phyloP scores from a whole-genome alignment of 2,797 vertebrate species.

The Danio tinwini region DNA sequence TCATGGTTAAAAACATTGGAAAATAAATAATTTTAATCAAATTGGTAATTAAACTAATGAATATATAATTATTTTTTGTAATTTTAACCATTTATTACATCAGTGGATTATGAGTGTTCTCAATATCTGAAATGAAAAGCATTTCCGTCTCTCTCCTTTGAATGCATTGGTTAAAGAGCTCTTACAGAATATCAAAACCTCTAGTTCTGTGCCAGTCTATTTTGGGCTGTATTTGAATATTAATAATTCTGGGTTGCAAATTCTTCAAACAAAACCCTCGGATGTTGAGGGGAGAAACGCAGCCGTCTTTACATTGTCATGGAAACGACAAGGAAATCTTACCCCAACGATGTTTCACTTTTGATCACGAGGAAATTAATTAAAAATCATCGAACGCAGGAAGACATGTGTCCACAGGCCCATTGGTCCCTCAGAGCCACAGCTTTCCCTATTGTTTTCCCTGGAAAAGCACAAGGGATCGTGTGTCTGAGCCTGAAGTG shows the following conservation, averaged over 20 bases:
- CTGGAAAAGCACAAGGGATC: slow-evolving; percentile 53
- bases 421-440: slow-evolving; percentile 45
- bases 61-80: too few species aligned
- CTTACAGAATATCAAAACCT: slow-evolving; percentile 18
- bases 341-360: slow-evolving; percentile 48
- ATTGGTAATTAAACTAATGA: too few species aligned
- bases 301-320: slow-evolving; percentile 58
- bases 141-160: neutral
- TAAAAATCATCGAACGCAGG: slow-evolving; percentile 46
- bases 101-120: too few species aligned
- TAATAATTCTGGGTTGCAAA: slow-evolving; percentile 46
- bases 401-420: slow-evolving; percentile 32
- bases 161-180: slow-evolving; percentile 6
- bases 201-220: slow-evolving; percentile 36
- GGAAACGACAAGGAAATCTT: slow-evolving; percentile 59
- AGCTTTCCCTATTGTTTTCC: slow-evolving; percentile 54
- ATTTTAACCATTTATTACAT: neutral
- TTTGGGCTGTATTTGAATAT: slow-evolving; percentile 53
- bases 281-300: neutral
- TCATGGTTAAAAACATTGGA: too few species aligned
- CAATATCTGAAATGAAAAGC: neutral
- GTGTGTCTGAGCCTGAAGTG: slow-evolving; percentile 60
- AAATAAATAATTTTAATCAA: too few species aligned
- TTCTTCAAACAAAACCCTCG: slow-evolving; percentile 32
- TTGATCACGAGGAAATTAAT: slow-evolving; percentile 55